phyloP scores from a whole-genome alignment of 1,140 invertebrate species.

The Heliconius hewitsoni region DNA sequence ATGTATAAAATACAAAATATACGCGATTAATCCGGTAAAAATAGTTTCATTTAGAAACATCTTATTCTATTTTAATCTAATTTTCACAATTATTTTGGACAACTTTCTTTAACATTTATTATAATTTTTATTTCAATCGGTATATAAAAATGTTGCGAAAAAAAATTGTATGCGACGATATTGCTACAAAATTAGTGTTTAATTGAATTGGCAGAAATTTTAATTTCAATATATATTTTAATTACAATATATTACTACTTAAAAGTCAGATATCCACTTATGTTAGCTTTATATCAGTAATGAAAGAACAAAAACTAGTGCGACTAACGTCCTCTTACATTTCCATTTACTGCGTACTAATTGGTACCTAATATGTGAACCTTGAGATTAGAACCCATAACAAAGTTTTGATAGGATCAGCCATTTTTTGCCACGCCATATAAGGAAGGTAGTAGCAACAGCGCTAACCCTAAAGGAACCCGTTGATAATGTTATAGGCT shows the following conservation, averaged over 20 bases:
- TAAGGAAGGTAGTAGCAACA: constrained; percentile 15
- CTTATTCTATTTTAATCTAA: too few species aligned
- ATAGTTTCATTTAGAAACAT: too few species aligned
- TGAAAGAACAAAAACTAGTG: not conserved
- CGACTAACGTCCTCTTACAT: not conserved
- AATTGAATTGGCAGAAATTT: too few species aligned
- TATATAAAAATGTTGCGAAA: too few species aligned
- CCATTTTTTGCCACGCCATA: constrained; percentile 17
- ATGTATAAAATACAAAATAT: too few species aligned
- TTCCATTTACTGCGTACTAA: constrained; percentile 11
- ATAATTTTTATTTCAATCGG: too few species aligned
- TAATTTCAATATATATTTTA: too few species aligned
- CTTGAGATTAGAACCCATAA: not conserved
- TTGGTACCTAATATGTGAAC: constrained; percentile 19
- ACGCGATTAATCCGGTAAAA: too few species aligned
- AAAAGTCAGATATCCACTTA: not conserved
- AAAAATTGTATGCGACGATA: too few species aligned
- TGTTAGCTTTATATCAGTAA: not conserved
- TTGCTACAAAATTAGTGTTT: too few species aligned
- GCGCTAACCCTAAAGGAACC: constrained; percentile 16
- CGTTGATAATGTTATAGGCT: constrained; percentile 34
- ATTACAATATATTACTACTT: not conserved
- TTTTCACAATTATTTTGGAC: too few species aligned
- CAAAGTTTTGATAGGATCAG: constrained; percentile 5
- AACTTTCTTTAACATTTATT: too few species aligned